Evolutionary conservation across 2,797 vertebrate genomes (phyloP).

Genomic region (Sebastes cheni): DNA sequence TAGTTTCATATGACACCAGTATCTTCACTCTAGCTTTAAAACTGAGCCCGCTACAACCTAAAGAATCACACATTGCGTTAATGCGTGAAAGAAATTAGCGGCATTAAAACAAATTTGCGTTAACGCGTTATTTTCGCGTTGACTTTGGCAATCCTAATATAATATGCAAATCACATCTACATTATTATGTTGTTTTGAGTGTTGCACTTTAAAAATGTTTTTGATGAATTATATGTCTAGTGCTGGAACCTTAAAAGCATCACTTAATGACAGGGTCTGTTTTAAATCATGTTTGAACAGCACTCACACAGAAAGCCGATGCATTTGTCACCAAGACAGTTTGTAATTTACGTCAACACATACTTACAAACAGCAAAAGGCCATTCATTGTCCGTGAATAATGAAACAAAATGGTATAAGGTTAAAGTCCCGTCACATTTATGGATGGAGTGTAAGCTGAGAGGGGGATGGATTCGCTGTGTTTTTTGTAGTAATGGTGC

Average conservation of each 20-base stretch:
- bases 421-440: conserved; percentile 12
- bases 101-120: too few species aligned
- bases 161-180: too few species aligned
- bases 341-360: conserved; percentile 24
- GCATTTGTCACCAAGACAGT: conserved; percentile 22
- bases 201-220: not conserved
- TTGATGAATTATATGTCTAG: not conserved
- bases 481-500: not conserved
- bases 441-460: conserved; percentile 4
- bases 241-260: not conserved
- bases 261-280: not conserved
- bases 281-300: not conserved
- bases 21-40: too few species aligned
- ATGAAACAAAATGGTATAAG: not conserved
- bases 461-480: not conserved
- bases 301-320: not conserved
- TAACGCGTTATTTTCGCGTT: too few species aligned
- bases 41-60: too few species aligned
- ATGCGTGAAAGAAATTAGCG: too few species aligned
- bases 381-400: conserved; percentile 9
- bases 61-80: too few species aligned
- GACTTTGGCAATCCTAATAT: too few species aligned
- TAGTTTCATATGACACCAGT: too few species aligned
- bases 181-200: too few species aligned
- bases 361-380: not conserved